A percentile compares a stretch with the other conserved stretches of the same genome.
phyloP scores from a whole-genome alignment of 2,113 vertebrate genomes.

The Empidonax traillii region DNA sequence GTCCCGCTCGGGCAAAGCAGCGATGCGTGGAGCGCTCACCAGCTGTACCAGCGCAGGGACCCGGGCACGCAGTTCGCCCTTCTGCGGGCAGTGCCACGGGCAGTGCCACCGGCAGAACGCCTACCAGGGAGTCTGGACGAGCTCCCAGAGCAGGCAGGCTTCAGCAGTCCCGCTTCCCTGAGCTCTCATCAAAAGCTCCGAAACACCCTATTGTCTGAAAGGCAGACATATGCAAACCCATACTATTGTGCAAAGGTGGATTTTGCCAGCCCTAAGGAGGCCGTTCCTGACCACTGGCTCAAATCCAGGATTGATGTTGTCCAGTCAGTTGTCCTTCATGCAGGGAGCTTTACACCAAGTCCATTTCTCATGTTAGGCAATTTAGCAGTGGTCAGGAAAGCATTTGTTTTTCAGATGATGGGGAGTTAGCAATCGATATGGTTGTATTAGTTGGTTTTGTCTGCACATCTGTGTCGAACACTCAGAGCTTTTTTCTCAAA shows the following conservation, averaged over 20 bases:
- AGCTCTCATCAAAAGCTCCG: accelerated
- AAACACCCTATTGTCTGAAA: accelerated
- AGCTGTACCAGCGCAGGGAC: not conserved
- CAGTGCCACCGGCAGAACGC: accelerated
- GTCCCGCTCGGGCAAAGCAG: not conserved
- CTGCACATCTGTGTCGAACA: not conserved
- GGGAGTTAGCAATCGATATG: accelerated
- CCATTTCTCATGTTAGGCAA: not conserved
- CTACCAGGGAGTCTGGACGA: accelerated
- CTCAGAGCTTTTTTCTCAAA: not conserved
- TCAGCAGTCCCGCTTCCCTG: not conserved
- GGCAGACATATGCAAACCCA: not conserved
- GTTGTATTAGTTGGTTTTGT: not conserved
- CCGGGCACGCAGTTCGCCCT: accelerated
- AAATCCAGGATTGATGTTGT: accelerated
- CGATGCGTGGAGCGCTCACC: not conserved
- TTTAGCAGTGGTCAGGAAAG: not conserved
- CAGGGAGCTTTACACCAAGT: not conserved
- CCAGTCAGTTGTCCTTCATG: accelerated
- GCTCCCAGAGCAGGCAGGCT: not conserved
- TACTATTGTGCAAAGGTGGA: accelerated
- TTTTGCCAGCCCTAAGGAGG: not conserved
- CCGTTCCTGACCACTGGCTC: not conserved
- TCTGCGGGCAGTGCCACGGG: accelerated
- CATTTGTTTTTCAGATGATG: not conserved